A percentile compares a stretch with the other conserved stretches of the same genome.
Evolutionary conservation across 2,113 vertebrate genomes (phyloP).

Genomic region (Bufo gargarizans): DNA sequence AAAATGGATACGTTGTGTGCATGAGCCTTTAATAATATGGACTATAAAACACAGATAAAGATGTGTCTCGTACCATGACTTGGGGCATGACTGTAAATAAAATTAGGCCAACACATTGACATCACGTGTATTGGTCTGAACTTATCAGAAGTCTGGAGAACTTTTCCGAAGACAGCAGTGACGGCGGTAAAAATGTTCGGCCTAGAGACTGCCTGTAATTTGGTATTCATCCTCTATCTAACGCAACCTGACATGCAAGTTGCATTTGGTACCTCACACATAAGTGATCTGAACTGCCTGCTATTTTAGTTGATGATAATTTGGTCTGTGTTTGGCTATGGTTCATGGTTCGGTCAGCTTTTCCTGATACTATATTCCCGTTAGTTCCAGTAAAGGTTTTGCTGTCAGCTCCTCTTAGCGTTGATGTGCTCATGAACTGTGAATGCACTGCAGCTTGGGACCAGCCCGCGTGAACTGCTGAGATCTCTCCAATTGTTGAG

Average conservation of each 20-base stretch:
- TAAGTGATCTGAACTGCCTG: constrained; percentile 69
- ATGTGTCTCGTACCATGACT: background rate
- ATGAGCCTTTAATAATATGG: too few relatives aligned
- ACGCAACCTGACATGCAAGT: constrained; percentile 71
- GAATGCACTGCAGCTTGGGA: constrained; percentile 75
- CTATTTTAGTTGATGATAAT: constrained; percentile 85
- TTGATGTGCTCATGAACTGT: constrained; percentile 80
- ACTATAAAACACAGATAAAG: too few relatives aligned
- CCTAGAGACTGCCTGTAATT: constrained; percentile 54
- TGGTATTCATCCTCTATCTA: constrained; percentile 69
- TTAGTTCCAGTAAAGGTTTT: constrained; percentile 85
- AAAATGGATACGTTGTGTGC: too few relatives aligned
- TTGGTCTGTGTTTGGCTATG: constrained; percentile 84
- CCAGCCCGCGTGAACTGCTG: constrained; percentile 37
- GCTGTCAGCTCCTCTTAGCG: constrained; percentile 82
- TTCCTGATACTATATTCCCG: constrained; percentile 87
- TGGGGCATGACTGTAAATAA: background rate
- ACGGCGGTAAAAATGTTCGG: background rate
- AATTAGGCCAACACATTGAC: background rate
- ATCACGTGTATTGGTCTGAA: background rate
- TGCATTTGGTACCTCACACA: constrained; percentile 70
- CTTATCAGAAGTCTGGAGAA: constrained; percentile 9
- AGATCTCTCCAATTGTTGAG: constrained; percentile 40
- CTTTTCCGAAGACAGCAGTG: background rate
- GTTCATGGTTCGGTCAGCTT: constrained; percentile 92